These are phyloP conservation scores for Calidris pygmaea DNA, from an alignment of 2,113 vertebrate genomes.

Conservation along the genomic window DNA sequence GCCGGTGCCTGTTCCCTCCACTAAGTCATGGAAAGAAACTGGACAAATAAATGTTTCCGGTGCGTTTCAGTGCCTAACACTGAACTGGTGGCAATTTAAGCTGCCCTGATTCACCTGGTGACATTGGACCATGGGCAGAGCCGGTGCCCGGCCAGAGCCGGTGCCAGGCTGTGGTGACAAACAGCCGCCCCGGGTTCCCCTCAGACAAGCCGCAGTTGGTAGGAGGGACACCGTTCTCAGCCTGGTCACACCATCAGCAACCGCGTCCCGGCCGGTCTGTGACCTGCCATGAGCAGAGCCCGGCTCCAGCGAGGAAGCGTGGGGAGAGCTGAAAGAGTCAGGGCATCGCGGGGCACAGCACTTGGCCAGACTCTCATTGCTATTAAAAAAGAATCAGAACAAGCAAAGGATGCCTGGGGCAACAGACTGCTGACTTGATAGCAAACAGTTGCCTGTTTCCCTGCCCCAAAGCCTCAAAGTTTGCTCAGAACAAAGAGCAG, in stretches of 20 bases:
- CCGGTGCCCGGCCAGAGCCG: background rate
- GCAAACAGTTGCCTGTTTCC: background rate
- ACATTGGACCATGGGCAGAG: background rate
- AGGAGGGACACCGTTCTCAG: background rate
- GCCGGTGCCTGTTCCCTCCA: background rate
- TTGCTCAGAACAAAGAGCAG: slow-evolving; percentile 22
- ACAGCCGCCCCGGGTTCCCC: background rate
- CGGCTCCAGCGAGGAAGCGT: background rate
- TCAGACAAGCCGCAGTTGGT: background rate
- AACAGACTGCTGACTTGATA: slow-evolving; percentile 7
- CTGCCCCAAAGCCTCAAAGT: background rate
- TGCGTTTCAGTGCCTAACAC: background rate
- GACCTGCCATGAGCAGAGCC: background rate
- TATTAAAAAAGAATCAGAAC: background rate
- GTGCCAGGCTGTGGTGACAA: background rate
- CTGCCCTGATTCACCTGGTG: background rate
- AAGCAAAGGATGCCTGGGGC: background rate
- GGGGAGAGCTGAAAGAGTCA: background rate
- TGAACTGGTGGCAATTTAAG: background rate
- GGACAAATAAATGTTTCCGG: background rate
- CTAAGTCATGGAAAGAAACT: background rate
- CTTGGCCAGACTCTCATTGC: background rate
- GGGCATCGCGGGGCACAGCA: background rate
- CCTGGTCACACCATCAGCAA: background rate
- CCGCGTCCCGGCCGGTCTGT: background rate